phyloP scores from a whole-genome alignment of 2,888 invertebrate genomes.

The Lapara coniferarum region DNA sequence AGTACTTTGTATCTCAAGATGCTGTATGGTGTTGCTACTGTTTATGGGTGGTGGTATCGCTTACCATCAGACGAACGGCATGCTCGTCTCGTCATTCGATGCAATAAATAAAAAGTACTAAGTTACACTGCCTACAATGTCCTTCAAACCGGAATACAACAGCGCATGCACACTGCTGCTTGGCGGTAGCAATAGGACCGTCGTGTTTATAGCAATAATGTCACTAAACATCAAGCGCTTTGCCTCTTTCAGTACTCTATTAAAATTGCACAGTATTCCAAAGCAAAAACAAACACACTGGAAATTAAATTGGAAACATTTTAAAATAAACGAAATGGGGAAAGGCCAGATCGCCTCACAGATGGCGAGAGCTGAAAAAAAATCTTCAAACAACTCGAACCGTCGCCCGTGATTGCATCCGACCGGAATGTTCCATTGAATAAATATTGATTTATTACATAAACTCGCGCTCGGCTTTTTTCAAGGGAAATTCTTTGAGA shows the following conservation, averaged over 20 bases:
- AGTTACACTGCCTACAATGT: too few relatives aligned
- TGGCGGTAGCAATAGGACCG: too few relatives aligned
- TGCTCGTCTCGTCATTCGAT: too few relatives aligned
- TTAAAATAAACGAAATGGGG: slow-evolving; percentile 15
- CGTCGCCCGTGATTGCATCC: slow-evolving; percentile 34
- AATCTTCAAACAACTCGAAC: slow-evolving; percentile 28
- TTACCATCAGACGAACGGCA: too few relatives aligned
- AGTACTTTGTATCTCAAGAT: too few relatives aligned
- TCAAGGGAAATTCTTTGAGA: slow-evolving; percentile 30
- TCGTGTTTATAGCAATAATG: too few relatives aligned
- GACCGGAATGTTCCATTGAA: slow-evolving; percentile 40
- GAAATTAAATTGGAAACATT: not conserved
- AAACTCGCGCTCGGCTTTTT: slow-evolving; percentile 33
- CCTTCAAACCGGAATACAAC: too few relatives aligned
- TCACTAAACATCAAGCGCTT: too few relatives aligned
- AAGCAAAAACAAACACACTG: not conserved
- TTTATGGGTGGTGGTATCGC: too few relatives aligned
- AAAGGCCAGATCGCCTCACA: slow-evolving; percentile 21
- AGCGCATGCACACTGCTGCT: too few relatives aligned
- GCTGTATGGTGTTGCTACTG: too few relatives aligned
- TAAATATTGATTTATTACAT: slow-evolving; percentile 51
- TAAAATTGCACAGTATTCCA: not conserved
- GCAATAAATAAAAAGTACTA: too few relatives aligned
- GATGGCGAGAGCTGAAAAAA: slow-evolving; percentile 28
- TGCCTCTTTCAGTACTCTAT: not conserved